Evolutionary conservation across 2,888 invertebrate genomes (phyloP).

Genomic region (Euproctis similis): DNA sequence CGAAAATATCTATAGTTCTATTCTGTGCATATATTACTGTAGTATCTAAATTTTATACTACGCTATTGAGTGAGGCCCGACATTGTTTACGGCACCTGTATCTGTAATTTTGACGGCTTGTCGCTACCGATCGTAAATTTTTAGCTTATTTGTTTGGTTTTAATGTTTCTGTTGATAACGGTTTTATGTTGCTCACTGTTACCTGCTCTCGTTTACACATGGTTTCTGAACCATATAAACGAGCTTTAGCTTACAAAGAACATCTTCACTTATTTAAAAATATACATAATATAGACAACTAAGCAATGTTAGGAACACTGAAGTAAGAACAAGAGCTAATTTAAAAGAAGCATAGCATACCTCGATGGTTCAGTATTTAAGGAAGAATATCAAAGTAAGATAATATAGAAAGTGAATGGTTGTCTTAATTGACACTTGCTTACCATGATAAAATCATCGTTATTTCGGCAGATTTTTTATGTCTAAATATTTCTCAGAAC

Average conservation of each 20-base stretch:
- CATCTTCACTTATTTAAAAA: conserved; percentile 4
- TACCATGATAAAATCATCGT: too few relatives aligned
- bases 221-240: conserved; percentile 22
- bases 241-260: conserved; percentile 27
- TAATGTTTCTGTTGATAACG: conserved; percentile 25
- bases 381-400: too few relatives aligned
- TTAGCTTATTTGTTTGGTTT: conserved; percentile 48
- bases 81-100: conserved; percentile 43
- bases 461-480: too few relatives aligned
- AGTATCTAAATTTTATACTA: background rate
- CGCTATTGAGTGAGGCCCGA: conserved; percentile 6
- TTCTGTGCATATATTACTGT: too few relatives aligned
- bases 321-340: too few relatives aligned
- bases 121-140: conserved; percentile 47
- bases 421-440: too few relatives aligned
- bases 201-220: conserved; percentile 2
- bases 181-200: conserved; percentile 24
- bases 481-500: too few relatives aligned
- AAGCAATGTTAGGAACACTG: background rate
- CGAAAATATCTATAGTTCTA: too few relatives aligned
- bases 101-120: conserved; percentile 48
- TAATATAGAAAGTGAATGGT: too few relatives aligned
- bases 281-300: background rate
- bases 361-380: too few relatives aligned
- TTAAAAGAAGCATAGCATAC: too few relatives aligned